Conservation (phyloP, 2,113 vertebrate species). For the Megaleporinus macrocephalus region DNA sequence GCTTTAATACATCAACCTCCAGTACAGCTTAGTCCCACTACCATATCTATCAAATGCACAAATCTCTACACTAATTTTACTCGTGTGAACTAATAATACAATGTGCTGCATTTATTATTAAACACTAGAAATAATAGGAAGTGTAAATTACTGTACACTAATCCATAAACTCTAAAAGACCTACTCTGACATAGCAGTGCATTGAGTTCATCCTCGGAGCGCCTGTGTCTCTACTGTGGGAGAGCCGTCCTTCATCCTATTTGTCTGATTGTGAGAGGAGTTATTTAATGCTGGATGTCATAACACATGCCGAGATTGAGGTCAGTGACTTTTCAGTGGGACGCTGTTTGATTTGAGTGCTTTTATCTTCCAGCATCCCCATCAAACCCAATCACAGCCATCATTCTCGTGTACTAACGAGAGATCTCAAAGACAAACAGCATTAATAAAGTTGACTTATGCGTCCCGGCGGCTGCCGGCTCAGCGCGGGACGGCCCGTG, state of each 20-base stretch:
- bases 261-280: slow-evolving; percentile 44
- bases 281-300: slow-evolving; percentile 27
- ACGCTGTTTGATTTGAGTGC: slow-evolving; percentile 44
- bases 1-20: too few species aligned
- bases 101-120: too few species aligned
- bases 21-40: too few species aligned
- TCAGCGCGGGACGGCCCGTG: not conserved
- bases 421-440: slow-evolving; percentile 33
- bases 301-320: slow-evolving; percentile 33
- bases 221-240: slow-evolving; percentile 23
- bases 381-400: slow-evolving; percentile 1
- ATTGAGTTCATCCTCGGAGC: not conserved
- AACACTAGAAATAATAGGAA: too few species aligned
- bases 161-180: too few species aligned
- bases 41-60: too few species aligned
- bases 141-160: too few species aligned
- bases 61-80: too few species aligned
- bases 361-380: slow-evolving; percentile 34
- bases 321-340: slow-evolving; percentile 36
- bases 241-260: slow-evolving; percentile 20
- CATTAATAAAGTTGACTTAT: slow-evolving; percentile 45
- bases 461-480: slow-evolving; percentile 4
- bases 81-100: too few species aligned
- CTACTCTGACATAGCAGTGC: not conserved
- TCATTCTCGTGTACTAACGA: slow-evolving; percentile 29